Percentiles rank a stretch among this genome's conserved stretches.
Conservation (phyloP, 2,797 vertebrate genomes). For the Urophycis tenuis region DNA sequence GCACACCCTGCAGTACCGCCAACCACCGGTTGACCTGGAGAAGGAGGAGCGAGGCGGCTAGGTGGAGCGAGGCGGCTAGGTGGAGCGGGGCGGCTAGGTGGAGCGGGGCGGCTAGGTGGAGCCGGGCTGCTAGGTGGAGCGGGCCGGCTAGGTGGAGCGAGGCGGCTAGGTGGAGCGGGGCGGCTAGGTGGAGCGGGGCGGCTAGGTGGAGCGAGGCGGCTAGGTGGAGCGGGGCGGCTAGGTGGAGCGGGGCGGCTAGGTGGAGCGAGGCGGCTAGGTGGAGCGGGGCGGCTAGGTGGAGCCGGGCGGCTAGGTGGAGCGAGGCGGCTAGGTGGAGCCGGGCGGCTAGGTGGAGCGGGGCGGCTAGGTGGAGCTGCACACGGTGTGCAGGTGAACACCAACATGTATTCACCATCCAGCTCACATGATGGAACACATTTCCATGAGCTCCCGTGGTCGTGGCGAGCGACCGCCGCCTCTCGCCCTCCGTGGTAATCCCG, state of each 20-base stretch:
- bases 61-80: too few species aligned
- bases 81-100: neutral
- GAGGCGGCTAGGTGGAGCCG: too few species aligned
- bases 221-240: neutral
- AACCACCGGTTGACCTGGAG: neutral
- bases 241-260: neutral
- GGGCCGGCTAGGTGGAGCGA: neutral
- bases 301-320: neutral
- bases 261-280: neutral
- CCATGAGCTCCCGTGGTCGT: neutral
- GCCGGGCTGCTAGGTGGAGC: too few species aligned
- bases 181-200: neutral
- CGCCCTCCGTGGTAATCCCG: constrained; percentile 52
- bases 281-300: neutral
- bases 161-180: neutral
- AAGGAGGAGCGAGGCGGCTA: neutral
- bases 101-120: neutral
- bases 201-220: neutral
- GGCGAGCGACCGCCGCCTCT: neutral
- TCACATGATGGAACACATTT: neutral
- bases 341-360: neutral
- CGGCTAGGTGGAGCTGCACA: neutral
- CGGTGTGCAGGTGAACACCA: neutral
- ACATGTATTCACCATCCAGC: too few species aligned
- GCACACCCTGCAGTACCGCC: neutral